Evolutionary conservation across 2,797 vertebrate species (phyloP).

Genomic region (Xenopus petersii): DNA sequence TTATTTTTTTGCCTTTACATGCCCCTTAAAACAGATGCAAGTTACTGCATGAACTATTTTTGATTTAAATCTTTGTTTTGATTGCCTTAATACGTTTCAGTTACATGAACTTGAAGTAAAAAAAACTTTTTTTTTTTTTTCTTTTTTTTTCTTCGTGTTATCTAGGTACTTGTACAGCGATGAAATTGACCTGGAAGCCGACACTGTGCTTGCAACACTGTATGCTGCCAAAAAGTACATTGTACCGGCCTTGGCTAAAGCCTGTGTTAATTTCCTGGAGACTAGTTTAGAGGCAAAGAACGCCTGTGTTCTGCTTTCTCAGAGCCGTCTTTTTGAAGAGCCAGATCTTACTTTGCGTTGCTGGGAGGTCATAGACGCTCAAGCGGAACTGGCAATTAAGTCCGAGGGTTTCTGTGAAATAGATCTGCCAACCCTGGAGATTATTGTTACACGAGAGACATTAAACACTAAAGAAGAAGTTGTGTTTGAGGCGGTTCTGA

Average conservation of each 20-base stretch:
- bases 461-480: conserved; percentile 90
- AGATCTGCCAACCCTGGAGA: conserved; percentile 86
- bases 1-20: no score
- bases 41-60: no score
- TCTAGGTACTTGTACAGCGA: conserved; percentile 95
- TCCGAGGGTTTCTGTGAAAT: conserved; percentile 94
- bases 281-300: conserved; percentile 93
- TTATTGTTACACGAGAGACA: conserved; percentile 86
- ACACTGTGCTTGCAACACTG: conserved; percentile 92
- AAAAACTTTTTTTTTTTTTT: no score
- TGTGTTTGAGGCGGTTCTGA: conserved; percentile 85
- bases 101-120: no score
- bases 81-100: no score
- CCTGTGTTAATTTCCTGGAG: conserved; percentile 94
- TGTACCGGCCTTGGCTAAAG: conserved; percentile 86
- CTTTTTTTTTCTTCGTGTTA: not conserved
- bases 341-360: conserved; percentile 91
- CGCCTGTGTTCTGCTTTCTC: conserved; percentile 93
- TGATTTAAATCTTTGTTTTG: no score
- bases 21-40: no score
- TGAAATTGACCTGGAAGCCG: conserved; percentile 92
- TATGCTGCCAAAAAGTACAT: conserved; percentile 98
- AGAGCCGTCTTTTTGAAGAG: conserved; percentile 95
- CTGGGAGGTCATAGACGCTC: conserved; percentile 98
- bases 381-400: conserved; percentile 88